Evolutionary conservation across 1,140 invertebrate species (phyloP), one percentile per base, ranked within the genome.

Genomic region (Chironomus tepperi): DNA sequence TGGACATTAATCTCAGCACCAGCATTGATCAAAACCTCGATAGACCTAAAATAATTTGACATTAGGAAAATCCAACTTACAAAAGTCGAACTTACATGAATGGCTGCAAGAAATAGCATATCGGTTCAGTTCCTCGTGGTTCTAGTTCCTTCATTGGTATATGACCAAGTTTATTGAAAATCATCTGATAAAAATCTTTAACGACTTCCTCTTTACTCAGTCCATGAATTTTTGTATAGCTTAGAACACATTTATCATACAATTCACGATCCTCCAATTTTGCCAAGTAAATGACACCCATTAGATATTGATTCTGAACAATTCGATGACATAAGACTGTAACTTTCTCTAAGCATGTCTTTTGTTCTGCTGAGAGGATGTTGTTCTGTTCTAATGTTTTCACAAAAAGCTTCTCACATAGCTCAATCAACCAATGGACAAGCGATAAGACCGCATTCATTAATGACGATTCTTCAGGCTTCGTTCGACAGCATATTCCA

Each of bases 241-340:
- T 79, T 43, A 81, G 79, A 16, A 77, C 76, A 12, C 81, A 78
- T 73, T 78, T 76, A 0, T 74, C 72, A 57, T 78, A 75, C n/a
- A 77, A 65, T 1, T 82, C 81, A 7, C 84, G 83, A 75, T 91
- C 88, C 79, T 91, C 90, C 77, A 91, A 88, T 77, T 89, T 91
- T 5, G 91, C 92, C 73, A 94, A 85, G 82, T 91, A 93, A 77
- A 94, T 88, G 88, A 95, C 93, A 12, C 91, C 90, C 73, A 91
- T 85, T 65, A 92, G 83, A 80, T 93, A 94, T 79, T 92, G 89
- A 76, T 89, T 89, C 74, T 87, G 86, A 0, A 92, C 82, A 76
- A 95, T 87, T 42, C 87, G 88, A 76, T 89, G 88, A 8, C 94
- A 82, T 74, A 94, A 84, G 72, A 84, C 83, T 18, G 87, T 87